phyloP scores from a whole-genome alignment of 2,797 vertebrate genomes.

The Remorina albescens region DNA sequence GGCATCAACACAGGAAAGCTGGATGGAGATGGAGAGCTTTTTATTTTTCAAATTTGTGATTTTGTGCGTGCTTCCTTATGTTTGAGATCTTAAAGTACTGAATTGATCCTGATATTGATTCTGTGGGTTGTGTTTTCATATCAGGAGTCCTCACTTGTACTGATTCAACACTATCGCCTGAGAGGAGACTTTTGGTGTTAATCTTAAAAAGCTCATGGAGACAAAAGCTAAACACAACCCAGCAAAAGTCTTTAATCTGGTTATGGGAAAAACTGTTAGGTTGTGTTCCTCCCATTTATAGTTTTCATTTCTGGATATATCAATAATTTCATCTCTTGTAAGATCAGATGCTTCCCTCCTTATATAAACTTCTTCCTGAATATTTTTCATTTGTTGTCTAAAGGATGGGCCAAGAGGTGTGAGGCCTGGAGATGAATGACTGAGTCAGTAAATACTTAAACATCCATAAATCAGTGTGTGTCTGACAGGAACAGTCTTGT shows the following conservation, averaged over 20 bases:
- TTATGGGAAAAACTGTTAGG: constrained; percentile 1
- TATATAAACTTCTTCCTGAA: background rate
- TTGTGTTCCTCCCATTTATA: too few species aligned
- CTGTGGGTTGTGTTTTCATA: constrained; percentile 6
- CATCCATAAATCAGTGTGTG: constrained; percentile 1
- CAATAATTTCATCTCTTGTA: background rate
- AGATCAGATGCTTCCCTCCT: background rate
- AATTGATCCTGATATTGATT: constrained; percentile 34
- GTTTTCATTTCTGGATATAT: background rate
- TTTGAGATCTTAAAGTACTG: background rate
- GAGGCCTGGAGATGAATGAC: background rate
- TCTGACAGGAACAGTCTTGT: background rate
- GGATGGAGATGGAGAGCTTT: constrained; percentile 4
- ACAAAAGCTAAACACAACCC: background rate
- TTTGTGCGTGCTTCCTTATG: background rate
- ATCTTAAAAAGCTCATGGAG: background rate
- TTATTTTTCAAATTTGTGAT: constrained; percentile 1
- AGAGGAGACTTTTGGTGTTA: constrained; percentile 5
- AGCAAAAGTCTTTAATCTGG: constrained; percentile 2
- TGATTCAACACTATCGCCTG: constrained; percentile 24
- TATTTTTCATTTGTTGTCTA: background rate
- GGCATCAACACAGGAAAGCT: constrained; percentile 26
- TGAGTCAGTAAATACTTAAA: background rate
- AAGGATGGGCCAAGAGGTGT: background rate
- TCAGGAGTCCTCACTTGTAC: constrained; percentile 23